These are phyloP conservation scores for Cnemophilus loriae DNA, from an alignment of 2,113 vertebrate genomes.

Conservation along the genomic window DNA sequence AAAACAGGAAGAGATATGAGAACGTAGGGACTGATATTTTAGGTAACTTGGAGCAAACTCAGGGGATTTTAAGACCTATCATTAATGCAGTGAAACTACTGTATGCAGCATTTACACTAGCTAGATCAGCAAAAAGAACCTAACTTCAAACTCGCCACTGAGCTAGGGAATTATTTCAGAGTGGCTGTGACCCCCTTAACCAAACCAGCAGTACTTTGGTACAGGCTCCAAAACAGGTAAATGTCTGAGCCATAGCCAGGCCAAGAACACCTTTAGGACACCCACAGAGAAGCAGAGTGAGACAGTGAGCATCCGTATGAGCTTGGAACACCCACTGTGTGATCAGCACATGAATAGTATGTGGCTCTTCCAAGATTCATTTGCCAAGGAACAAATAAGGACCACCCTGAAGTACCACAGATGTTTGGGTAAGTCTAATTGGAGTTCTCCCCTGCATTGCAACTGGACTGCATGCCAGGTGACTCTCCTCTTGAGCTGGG, in stretches of 20 bases:
- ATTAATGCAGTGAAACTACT: background rate
- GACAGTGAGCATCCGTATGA: background rate
- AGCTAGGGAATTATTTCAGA: background rate
- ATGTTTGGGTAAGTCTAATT: background rate
- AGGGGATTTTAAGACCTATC: background rate
- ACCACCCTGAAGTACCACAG: background rate
- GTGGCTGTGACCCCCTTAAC: background rate
- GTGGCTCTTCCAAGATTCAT: background rate
- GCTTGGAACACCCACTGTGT: background rate
- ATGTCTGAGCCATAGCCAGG: background rate
- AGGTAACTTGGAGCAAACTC: background rate
- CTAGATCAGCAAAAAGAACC: background rate
- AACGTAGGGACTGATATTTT: background rate
- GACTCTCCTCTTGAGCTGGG: background rate
- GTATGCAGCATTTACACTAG: background rate
- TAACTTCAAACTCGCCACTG: background rate
- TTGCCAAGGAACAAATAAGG: background rate
- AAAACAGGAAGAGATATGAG: background rate
- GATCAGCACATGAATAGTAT: accelerated
- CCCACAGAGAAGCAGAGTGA: background rate
- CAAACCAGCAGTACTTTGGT: background rate
- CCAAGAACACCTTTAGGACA: background rate
- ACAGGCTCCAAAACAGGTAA: background rate
- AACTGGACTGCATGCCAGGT: background rate
- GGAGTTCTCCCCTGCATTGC: background rate